Evolutionary conservation across 35 echinoderm and acorn worm species (phyloP), one percentile per base, ranked within the genome.

Genomic region (Eucidaris tribuloides): DNA sequence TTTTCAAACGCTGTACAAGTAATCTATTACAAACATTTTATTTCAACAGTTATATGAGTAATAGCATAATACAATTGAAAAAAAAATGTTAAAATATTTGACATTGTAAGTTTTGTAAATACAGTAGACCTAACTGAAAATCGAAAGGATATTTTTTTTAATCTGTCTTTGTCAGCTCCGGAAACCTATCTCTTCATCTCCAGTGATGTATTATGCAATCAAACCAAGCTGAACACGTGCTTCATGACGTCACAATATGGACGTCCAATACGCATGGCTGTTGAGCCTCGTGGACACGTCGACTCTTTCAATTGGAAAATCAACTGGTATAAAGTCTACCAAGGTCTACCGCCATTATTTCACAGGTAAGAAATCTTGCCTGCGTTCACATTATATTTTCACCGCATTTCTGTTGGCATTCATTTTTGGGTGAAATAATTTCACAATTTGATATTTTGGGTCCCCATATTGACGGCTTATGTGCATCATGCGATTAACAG

Each of bases 211-310:
- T n/a, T 24, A 17, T 74, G 68, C 4, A 74, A 22, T 7, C 68
- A 74, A 15, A 17, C 68, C 24, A 38, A 27, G 11, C 37, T 44
- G 7, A 74, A 74, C 68, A 74, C 68, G 28, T 74, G 68, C 5
- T 74, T 74, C 68, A 41, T 74, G 68, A 44, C 33, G 68, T 74
- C 68, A 74, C 14, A 74, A 20, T 22, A 42, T 74, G 68, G 68
- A 74, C 11, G 44, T 7, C n/a, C 1, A 27, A 6, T 74, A 7
- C 38, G 68, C 41, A 38, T 74, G 68, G 24, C 33, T 32, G 68
- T 74, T 74, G 2, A 42, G 37, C 35, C 68, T 36, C 68, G 44
- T 11, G 68, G 68, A 2, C 5, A 9, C 0, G 14, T 74, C 0
- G 24, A 14, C 37, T 33, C 19, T 36, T 13, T 30, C 28, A 6